These are phyloP conservation scores for Trialeurodes vaporariorum DNA, from an alignment of 1,140 invertebrate genomes.

Conservation along the genomic window DNA sequence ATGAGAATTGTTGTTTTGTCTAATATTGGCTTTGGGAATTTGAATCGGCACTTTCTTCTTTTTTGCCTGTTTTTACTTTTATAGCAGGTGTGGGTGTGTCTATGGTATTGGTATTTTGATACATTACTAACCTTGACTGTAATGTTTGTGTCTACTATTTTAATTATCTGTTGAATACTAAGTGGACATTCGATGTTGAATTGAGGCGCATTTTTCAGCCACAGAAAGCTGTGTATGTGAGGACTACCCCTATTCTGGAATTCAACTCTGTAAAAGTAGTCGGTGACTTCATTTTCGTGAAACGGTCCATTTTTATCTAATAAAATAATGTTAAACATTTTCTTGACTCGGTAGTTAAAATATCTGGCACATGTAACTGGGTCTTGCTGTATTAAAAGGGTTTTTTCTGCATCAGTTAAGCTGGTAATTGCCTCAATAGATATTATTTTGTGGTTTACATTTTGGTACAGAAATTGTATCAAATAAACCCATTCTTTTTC, in stretches of 20 bases:
- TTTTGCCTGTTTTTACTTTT: background rate
- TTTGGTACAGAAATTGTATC: background rate
- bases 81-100: background rate
- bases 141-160: background rate
- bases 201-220: conserved; percentile 29
- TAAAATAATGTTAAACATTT: conserved; percentile 8
- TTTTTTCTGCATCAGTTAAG: conserved; percentile 8
- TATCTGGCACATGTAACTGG: conserved; percentile 14
- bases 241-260: conserved; percentile 34
- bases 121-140: background rate
- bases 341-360: conserved; percentile 9
- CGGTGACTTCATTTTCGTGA: conserved; percentile 22
- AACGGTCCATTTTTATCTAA: conserved; percentile 24
- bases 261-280: conserved; percentile 31
- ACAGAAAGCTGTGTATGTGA: conserved; percentile 29
- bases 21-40: background rate
- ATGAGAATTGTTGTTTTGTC: background rate
- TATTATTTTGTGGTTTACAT: background rate
- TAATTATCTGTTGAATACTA: background rate
- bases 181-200: conserved; percentile 12
- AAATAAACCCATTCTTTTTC: background rate
- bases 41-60: background rate
- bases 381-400: conserved; percentile 6
- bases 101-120: background rate
- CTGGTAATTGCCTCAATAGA: conserved; percentile 1